phyloP scores from a whole-genome alignment of 1,140 invertebrate species.

The Solenopsis invicta region DNA sequence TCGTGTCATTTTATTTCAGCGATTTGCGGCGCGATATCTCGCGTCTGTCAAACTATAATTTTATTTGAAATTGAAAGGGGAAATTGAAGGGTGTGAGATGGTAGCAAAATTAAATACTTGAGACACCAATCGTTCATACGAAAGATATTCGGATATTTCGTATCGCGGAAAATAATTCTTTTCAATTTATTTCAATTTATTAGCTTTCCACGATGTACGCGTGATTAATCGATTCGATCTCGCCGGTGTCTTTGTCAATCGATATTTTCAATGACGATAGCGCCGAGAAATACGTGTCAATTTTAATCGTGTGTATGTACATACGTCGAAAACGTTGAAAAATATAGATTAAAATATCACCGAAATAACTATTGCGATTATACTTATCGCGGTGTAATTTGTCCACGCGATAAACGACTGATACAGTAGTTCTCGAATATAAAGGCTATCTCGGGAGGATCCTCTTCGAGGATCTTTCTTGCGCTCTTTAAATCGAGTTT shows the following conservation, averaged over 20 bases:
- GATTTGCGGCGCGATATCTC: not conserved
- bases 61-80: not conserved
- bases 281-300: conserved; percentile 11
- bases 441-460: not conserved
- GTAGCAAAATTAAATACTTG: conserved; percentile 1
- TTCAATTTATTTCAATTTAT: conserved; percentile 6
- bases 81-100: not conserved
- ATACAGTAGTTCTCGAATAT: not conserved
- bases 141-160: not conserved
- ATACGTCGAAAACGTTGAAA: not conserved
- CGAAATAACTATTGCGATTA: not conserved
- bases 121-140: not conserved
- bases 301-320: conserved; percentile 47
- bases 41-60: not conserved
- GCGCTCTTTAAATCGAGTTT: not conserved
- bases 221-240: not conserved
- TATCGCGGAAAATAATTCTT: not conserved
- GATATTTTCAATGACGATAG: not conserved
- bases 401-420: not conserved
- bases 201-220: not conserved
- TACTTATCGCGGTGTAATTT: conserved; percentile 19
- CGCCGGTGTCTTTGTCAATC: not conserved
- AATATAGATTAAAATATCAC: conserved; percentile 5
- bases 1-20: not conserved
- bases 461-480: not conserved